Evolutionary conservation across 2,113 vertebrate genomes (phyloP).

Genomic region (Artemisiospiza belli): DNA sequence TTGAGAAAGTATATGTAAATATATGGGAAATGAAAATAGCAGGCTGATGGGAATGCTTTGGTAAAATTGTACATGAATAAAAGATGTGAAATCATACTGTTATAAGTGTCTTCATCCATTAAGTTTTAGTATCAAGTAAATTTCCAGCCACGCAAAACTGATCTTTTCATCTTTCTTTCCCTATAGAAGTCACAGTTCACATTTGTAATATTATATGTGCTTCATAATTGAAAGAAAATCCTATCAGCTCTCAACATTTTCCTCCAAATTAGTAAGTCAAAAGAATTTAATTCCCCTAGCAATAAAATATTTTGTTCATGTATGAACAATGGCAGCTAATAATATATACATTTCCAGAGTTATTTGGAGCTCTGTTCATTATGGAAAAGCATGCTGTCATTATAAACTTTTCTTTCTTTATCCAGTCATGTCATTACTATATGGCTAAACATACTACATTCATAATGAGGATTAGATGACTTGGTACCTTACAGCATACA

Average conservation of each 20-base stretch:
- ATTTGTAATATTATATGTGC: background rate
- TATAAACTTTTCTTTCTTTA: background rate
- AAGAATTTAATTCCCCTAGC: background rate
- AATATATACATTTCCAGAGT: background rate
- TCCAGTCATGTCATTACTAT: background rate
- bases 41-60: background rate
- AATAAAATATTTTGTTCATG: background rate
- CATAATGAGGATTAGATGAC: background rate
- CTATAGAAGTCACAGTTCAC: background rate
- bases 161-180: background rate
- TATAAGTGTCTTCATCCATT: background rate
- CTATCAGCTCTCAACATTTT: background rate
- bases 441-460: background rate
- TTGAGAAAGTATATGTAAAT: background rate
- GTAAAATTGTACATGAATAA: background rate
- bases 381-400: background rate
- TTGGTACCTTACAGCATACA: background rate
- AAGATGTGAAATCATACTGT: background rate
- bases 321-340: background rate
- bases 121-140: background rate
- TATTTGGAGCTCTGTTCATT: background rate
- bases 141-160: background rate
- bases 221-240: background rate
- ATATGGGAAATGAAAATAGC: conserved; percentile 8
- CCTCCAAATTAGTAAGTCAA: background rate